Percentiles rank a stretch among this genome's conserved stretches.
Evolutionary conservation across 2,113 vertebrate species (phyloP).

Genomic region (Engraulis encrasicolus): DNA sequence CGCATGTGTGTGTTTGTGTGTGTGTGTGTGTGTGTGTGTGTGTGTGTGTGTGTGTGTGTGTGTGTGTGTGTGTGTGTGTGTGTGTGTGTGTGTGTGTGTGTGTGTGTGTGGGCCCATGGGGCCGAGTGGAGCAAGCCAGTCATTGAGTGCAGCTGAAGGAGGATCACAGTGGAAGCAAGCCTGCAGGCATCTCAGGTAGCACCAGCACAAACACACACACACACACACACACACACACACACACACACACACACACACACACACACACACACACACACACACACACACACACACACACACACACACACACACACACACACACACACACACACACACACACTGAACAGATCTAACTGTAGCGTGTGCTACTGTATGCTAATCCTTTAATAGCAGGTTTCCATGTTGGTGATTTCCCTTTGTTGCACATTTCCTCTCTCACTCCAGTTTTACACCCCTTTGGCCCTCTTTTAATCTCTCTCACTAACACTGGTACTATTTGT

Average conservation of each 20-base stretch:
- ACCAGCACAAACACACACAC: no score
- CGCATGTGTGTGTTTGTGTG: no score
- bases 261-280: no score
- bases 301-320: neutral
- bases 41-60: no score
- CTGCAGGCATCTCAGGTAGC: neutral
- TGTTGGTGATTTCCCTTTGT: neutral
- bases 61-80: no score
- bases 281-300: neutral
- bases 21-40: no score
- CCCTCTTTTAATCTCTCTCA: neutral
- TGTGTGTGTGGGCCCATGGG: no score
- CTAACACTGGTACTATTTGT: neutral
- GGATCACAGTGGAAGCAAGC: neutral
- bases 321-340: neutral
- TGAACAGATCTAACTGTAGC: neutral
- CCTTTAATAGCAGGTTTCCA: neutral
- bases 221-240: no score
- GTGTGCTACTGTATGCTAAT: neutral
- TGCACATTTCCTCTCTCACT: neutral
- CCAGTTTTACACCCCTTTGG: no score
- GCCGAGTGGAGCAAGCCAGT: neutral
- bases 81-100: no score
- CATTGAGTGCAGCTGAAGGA: neutral
- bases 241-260: no score